A percentile compares a stretch with the other conserved stretches of the same genome.
phyloP scores from a whole-genome alignment of 2,797 vertebrate species.

The Hirundo rustica region DNA sequence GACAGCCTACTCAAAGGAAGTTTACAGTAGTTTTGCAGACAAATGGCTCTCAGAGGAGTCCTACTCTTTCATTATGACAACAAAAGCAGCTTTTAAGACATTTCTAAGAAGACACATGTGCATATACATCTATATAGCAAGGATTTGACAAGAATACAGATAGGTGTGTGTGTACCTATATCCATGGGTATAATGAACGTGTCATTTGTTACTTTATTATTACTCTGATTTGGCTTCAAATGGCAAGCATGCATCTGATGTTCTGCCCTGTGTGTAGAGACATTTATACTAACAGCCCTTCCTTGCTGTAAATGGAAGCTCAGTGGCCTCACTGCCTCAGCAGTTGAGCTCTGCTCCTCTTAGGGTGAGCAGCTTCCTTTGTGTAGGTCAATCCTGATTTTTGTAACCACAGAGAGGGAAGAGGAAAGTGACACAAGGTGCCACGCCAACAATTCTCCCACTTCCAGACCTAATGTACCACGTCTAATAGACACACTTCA shows the following conservation, averaged over 20 bases:
- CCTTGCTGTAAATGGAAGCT: neutral
- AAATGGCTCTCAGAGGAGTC: conserved; percentile 41
- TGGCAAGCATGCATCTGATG: neutral
- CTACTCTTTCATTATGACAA: conserved; percentile 7
- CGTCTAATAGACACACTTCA: neutral
- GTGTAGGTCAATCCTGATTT: conserved; percentile 18
- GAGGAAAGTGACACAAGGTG: neutral
- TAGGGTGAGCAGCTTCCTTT: neutral
- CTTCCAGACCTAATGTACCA: conserved; percentile 7
- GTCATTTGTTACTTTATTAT: neutral
- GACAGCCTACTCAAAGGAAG: conserved; percentile 28
- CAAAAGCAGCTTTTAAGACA: conserved; percentile 17
- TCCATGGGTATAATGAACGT: neutral
- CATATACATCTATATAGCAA: neutral
- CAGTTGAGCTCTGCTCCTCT: neutral
- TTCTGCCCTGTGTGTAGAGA: neutral
- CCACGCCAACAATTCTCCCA: conserved; percentile 27
- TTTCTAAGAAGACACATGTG: neutral
- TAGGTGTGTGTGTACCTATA: accelerated
- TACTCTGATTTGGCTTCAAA: neutral
- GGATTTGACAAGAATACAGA: neutral
- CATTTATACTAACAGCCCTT: neutral
- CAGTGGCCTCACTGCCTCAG: neutral
- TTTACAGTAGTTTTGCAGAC: conserved; percentile 39
- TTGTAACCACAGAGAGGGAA: conserved; percentile 15